phyloP scores from a whole-genome alignment of 2,888 invertebrate species.

The Macrosoma leucophasiata region DNA sequence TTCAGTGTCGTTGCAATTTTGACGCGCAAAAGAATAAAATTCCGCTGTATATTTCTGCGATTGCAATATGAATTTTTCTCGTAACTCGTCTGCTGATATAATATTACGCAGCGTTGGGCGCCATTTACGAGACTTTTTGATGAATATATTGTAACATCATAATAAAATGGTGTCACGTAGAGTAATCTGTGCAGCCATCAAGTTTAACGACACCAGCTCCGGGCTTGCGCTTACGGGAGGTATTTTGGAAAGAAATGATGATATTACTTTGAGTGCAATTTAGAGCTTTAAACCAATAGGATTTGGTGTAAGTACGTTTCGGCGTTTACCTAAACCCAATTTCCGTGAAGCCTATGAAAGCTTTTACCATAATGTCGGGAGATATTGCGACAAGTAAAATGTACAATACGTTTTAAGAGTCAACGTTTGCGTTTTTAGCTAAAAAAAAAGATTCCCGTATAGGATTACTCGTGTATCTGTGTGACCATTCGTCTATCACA shows the following conservation, averaged over 20 bases:
- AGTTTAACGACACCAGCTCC: slow-evolving; percentile 32
- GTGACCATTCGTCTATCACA: no score
- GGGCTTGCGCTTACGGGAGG: slow-evolving; percentile 21
- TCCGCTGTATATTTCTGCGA: no score
- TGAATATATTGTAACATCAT: slow-evolving; percentile 34
- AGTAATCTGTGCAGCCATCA: slow-evolving; percentile 34
- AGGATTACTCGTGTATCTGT: no score
- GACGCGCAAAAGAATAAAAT: slow-evolving; percentile 3
- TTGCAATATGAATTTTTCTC: background rate
- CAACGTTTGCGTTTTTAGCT: no score
- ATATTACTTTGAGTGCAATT: background rate
- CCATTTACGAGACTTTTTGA: slow-evolving; percentile 37
- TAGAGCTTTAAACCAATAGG: background rate
- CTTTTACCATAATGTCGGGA: slow-evolving; percentile 9
- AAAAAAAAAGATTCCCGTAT: no score
- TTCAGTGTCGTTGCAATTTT: slow-evolving; percentile 8
- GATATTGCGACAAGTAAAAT: no score
- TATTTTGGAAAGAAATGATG: slow-evolving; percentile 20
- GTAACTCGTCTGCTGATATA: background rate
- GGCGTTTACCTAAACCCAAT: slow-evolving; percentile 5
- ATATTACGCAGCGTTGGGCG: no score
- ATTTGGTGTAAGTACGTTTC: background rate
- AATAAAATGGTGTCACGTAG: slow-evolving; percentile 29
- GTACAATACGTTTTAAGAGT: no score
- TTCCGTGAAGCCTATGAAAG: slow-evolving; percentile 9